Percentiles rank a stretch among this genome's conserved stretches.
phyloP scores from a whole-genome alignment of 2,113 vertebrate species.

The Lathamus discolor region DNA sequence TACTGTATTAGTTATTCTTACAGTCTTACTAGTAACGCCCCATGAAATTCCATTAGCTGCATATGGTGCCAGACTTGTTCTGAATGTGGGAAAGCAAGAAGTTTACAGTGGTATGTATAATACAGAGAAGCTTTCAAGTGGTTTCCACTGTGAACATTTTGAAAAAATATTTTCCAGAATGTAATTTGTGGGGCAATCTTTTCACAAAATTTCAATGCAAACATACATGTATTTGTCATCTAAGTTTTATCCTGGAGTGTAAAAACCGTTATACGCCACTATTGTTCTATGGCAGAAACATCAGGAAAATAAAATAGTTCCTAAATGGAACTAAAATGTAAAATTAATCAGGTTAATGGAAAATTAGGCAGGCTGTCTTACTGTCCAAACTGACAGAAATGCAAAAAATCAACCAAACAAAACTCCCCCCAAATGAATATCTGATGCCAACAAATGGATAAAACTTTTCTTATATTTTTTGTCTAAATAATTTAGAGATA shows the following conservation, averaged over 20 bases:
- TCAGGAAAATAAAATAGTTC: neutral
- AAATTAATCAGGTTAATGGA: constrained; percentile 8
- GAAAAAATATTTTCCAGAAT: constrained; percentile 30
- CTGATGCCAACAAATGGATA: neutral
- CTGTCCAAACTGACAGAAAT: neutral
- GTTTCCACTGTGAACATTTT: constrained; percentile 46
- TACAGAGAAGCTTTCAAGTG: constrained; percentile 50
- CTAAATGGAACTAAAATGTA: neutral
- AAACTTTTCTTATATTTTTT: neutral
- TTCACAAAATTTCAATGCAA: constrained; percentile 48
- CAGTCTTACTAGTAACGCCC: constrained; percentile 30
- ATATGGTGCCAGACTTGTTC: constrained; percentile 48
- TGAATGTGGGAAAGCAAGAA: constrained; percentile 59
- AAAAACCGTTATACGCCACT: neutral
- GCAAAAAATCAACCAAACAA: neutral
- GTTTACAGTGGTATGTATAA: constrained; percentile 45
- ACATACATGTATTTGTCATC: neutral
- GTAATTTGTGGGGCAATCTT: constrained; percentile 15
- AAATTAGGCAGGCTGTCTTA: constrained; percentile 19
- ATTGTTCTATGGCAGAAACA: neutral
- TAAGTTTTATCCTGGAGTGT: neutral
- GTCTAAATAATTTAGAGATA: neutral
- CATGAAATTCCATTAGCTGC: constrained; percentile 60
- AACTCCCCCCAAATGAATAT: neutral
- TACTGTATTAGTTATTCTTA: constrained; percentile 55